Conservation (phyloP, 2,888 invertebrate species). For the Clunio marinus region DNA sequence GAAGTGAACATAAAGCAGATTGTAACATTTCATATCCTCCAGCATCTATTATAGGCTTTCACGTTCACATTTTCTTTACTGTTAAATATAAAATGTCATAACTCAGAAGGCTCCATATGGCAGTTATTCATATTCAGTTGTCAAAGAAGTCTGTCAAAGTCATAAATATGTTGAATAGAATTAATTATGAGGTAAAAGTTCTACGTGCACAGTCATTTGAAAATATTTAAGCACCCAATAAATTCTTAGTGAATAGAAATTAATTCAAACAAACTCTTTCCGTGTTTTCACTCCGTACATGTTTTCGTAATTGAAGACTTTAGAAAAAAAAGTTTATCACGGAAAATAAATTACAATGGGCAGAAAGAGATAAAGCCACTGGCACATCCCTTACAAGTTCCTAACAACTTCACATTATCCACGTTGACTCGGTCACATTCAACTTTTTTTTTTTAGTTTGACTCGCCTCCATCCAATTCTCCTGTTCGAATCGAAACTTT, state of each 20-base stretch:
- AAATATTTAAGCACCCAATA: too few relatives aligned
- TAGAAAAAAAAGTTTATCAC: not conserved
- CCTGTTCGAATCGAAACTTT: not conserved
- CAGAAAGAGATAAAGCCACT: not conserved
- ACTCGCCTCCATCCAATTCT: not conserved
- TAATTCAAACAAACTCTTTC: not conserved
- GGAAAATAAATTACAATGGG: too few relatives aligned
- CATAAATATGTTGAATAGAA: slow-evolving; percentile 15
- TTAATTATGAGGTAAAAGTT: not conserved
- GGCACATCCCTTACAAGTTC: not conserved
- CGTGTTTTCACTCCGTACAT: not conserved
- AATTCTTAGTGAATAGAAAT: too few relatives aligned
- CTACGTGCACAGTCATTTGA: too few relatives aligned
- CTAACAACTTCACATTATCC: too few relatives aligned
- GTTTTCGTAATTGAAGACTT: too few relatives aligned
- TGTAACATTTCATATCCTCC: not conserved
- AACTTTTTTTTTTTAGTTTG: not conserved
- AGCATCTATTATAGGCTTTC: not conserved
- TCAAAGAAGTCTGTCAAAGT: slow-evolving; percentile 29
- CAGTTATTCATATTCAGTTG: slow-evolving; percentile 11
- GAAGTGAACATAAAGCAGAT: not conserved
- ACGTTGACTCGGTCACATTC: too few relatives aligned
- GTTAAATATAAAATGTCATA: not conserved
- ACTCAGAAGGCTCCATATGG: not conserved
- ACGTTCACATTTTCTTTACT: not conserved